Evolutionary conservation across 2,797 vertebrate species (phyloP).

Genomic region (Schizothorax lantsangensis): DNA sequence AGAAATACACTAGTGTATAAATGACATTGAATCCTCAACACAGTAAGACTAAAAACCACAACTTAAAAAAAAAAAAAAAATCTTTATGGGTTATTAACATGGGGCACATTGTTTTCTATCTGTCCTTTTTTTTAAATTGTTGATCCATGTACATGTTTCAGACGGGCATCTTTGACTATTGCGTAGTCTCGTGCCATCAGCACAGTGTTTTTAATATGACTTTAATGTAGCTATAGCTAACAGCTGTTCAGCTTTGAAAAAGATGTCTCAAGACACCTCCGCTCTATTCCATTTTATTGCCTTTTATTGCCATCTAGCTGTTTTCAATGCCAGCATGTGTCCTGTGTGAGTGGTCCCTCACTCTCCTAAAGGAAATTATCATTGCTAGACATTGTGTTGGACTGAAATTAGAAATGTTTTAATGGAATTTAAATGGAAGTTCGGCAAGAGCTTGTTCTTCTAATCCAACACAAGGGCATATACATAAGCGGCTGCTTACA

Average conservation of each 20-base stretch:
- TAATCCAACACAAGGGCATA: slow-evolving; percentile 32
- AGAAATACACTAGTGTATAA: background rate
- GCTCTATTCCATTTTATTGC: slow-evolving; percentile 15
- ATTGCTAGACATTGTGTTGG: slow-evolving; percentile 56
- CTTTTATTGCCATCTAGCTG: slow-evolving; percentile 26
- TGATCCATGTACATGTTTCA: background rate
- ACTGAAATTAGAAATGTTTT: slow-evolving; percentile 67
- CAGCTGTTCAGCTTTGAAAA: slow-evolving; percentile 30
- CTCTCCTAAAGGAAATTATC: slow-evolving; percentile 43
- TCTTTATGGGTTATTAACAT: background rate
- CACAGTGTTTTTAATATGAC: background rate
- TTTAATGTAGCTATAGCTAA: slow-evolving; percentile 28
- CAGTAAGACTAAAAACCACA: background rate
- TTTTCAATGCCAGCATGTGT: slow-evolving; percentile 48
- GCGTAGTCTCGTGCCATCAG: background rate
- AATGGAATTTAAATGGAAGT: slow-evolving; percentile 40
- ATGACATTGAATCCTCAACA: background rate
- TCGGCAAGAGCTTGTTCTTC: background rate
- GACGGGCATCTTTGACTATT: background rate
- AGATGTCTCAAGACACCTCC: background rate
- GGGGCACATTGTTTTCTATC: background rate
- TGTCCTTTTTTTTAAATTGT: background rate
- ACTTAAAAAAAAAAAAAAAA: background rate
- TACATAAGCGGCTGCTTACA: slow-evolving; percentile 1
- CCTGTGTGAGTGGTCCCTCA: slow-evolving; percentile 46